Percentiles rank a stretch among this genome's conserved stretches.
Evolutionary conservation across 2,113 vertebrate genomes (phyloP).

Genomic region (Macroglossus sobrinus): DNA sequence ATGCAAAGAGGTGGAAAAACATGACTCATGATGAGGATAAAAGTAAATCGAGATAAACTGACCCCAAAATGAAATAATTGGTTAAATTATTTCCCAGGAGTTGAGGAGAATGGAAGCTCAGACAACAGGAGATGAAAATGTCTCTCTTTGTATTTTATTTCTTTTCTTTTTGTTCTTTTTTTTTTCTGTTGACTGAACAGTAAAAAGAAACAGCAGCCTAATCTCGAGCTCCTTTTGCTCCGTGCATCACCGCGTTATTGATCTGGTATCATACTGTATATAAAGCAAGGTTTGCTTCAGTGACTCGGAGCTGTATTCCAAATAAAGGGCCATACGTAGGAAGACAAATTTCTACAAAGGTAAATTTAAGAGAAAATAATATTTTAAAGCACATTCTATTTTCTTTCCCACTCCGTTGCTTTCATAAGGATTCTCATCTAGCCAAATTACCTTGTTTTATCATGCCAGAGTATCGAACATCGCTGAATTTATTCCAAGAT

Average conservation of each 20-base stretch:
- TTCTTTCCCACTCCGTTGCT: constrained; percentile 17
- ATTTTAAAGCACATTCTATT: constrained; percentile 39
- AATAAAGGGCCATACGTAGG: constrained; percentile 17
- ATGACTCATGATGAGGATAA: background rate
- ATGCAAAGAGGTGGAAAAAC: background rate
- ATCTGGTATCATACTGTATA: background rate
- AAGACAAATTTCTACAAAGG: constrained; percentile 22
- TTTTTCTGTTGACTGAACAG: constrained; percentile 63
- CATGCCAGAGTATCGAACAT: background rate
- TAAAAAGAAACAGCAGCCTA: constrained; percentile 53
- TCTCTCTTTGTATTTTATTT: constrained; percentile 28
- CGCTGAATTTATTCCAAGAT: constrained; percentile 8
- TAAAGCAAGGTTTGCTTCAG: constrained; percentile 53
- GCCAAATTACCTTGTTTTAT: constrained; percentile 36
- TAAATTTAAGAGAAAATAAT: constrained; percentile 56
- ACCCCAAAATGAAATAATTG: background rate
- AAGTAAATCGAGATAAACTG: background rate
- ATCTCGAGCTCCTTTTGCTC: constrained; percentile 47
- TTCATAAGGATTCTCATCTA: constrained; percentile 22
- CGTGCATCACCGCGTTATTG: background rate
- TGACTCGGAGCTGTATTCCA: background rate
- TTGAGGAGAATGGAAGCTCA: background rate
- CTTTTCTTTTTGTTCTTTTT: constrained; percentile 14
- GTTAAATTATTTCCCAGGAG: background rate
- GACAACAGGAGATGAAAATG: constrained; percentile 31